phyloP scores from a whole-genome alignment of 2,797 vertebrate genomes.

The Poecilia wingei region DNA sequence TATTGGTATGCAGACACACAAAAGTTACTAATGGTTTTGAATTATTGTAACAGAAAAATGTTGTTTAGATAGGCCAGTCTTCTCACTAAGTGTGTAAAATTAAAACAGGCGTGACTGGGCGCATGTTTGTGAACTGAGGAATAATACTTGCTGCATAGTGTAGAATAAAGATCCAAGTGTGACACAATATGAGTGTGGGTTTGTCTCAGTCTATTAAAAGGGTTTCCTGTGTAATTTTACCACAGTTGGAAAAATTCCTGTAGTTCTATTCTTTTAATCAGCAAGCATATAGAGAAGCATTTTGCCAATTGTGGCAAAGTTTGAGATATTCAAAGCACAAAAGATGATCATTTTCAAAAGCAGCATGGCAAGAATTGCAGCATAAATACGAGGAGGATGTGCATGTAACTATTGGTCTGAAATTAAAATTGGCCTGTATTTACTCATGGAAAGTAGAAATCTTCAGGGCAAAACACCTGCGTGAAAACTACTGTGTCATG shows the following conservation, averaged over 20 bases:
- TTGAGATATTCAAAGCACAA: background rate
- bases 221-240: background rate
- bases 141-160: slow-evolving; percentile 26
- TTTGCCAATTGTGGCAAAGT: background rate
- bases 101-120: slow-evolving; percentile 9
- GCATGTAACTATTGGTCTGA: background rate
- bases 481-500: background rate
- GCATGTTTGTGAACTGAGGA: background rate
- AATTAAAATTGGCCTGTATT: background rate
- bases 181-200: background rate
- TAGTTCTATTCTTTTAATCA: background rate
- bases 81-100: background rate
- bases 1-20: background rate
- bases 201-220: background rate
- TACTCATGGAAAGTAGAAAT: background rate
- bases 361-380: background rate
- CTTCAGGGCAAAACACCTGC: background rate
- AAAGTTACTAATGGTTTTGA: background rate
- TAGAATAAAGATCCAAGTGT: background rate
- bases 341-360: background rate
- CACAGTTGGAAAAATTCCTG: background rate
- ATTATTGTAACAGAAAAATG: accelerated
- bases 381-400: too few relatives aligned
- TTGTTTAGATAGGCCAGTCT: background rate
- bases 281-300: background rate